Evolutionary conservation across 1,140 invertebrate species (phyloP).

Genomic region (Drosophila nannoptera): DNA sequence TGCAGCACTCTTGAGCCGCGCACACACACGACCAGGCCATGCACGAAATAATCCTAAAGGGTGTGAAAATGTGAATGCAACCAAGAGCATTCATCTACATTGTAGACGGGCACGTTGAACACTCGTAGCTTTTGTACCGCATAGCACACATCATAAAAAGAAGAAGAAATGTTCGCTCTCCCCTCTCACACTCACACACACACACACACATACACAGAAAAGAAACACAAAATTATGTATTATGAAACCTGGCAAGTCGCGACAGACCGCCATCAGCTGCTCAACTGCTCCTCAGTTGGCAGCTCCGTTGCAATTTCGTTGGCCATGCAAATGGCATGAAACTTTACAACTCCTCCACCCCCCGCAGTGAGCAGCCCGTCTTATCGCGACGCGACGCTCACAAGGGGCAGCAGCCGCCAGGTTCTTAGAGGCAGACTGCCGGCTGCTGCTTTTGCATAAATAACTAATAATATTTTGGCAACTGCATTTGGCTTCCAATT

Average conservation of each 20-base stretch:
- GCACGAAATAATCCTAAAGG: conserved; percentile 74
- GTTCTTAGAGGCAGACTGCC: background rate
- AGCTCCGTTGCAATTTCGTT: conserved; percentile 49
- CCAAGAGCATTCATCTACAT: conserved; percentile 43
- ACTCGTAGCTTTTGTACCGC: conserved; percentile 41
- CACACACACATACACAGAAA: conserved; percentile 44
- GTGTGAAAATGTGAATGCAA: conserved; percentile 75
- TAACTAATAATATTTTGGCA: conserved; percentile 46
- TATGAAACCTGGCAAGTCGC: conserved; percentile 67
- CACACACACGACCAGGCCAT: conserved; percentile 45
- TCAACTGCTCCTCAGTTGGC: conserved; percentile 49
- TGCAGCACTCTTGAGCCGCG: conserved; percentile 45
- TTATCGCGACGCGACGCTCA: conserved; percentile 42
- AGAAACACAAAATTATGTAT: conserved; percentile 67
- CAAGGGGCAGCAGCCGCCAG: conserved; percentile 27
- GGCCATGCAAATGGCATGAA: conserved; percentile 51
- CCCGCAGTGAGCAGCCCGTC: background rate
- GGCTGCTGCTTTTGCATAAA: conserved; percentile 32
- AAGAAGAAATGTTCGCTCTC: conserved; percentile 19
- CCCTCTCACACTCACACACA: no score
- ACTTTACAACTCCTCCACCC: conserved; percentile 18
- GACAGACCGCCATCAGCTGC: conserved; percentile 37
- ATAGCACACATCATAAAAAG: conserved; percentile 9
- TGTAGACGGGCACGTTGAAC: conserved; percentile 14
- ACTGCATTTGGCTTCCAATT: conserved; percentile 45